Conservation (phyloP, 2,797 vertebrate species). For the Scyliorhinus canicula region DNA sequence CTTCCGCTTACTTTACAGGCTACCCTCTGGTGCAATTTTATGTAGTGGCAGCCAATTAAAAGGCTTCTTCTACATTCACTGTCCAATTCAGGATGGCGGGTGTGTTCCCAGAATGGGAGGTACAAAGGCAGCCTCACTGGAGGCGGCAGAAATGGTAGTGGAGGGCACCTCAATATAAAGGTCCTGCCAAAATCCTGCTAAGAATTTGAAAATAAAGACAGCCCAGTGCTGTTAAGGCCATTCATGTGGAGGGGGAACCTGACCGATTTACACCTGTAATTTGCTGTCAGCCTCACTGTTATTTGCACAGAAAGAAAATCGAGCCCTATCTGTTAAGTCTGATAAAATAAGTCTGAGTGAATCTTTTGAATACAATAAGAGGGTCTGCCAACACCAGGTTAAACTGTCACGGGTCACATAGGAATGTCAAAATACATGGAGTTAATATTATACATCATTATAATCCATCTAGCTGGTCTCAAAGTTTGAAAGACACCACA, state of each 20-base stretch:
- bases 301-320: neutral
- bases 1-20: neutral
- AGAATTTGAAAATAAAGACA: neutral
- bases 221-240: neutral
- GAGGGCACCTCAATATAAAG: no score
- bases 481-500: neutral
- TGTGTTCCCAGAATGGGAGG: neutral
- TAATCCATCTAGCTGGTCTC: neutral
- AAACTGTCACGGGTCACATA: neutral
- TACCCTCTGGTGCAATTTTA: neutral
- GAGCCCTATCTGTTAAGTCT: neutral
- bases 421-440: neutral
- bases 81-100: neutral
- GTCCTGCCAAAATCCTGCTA: no score
- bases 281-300: neutral
- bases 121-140: neutral
- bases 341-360: neutral
- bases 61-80: neutral
- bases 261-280: neutral
- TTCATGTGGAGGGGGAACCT: neutral
- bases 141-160: neutral
- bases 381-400: neutral
- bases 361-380: neutral
- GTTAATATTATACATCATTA: neutral
- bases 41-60: neutral